phyloP scores from a whole-genome alignment of 2,113 vertebrate genomes.

The Hippocampus abdominalis region DNA sequence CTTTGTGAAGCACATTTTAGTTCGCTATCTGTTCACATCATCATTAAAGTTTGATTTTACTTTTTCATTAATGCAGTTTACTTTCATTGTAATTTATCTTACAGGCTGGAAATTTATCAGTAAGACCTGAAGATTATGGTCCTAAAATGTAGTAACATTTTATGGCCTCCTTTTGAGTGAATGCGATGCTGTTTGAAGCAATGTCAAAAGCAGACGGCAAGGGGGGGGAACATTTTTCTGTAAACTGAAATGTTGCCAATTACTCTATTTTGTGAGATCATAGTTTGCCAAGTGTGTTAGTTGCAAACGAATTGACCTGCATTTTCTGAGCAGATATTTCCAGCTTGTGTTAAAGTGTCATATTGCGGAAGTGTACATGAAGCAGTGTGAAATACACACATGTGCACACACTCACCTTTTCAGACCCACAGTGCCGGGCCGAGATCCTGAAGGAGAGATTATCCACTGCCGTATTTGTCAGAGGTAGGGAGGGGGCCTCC shows the following conservation, averaged over 20 bases:
- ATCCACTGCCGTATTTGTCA: slow-evolving; percentile 75
- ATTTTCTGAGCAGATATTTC: background rate
- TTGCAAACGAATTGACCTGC: background rate
- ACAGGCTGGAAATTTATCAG: no score
- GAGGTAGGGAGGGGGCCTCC: slow-evolving; percentile 69
- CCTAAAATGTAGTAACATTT: background rate
- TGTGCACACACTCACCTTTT: slow-evolving; percentile 42
- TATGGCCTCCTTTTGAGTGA: background rate
- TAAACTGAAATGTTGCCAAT: background rate
- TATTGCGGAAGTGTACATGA: no score
- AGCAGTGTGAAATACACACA: slow-evolving; percentile 11
- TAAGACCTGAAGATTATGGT: no score
- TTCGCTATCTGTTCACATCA: no score
- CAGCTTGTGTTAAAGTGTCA: slow-evolving; percentile 21
- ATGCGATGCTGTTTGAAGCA: background rate
- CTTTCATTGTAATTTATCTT: no score
- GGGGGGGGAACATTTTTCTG: background rate
- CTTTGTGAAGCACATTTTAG: no score
- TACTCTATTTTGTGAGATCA: background rate
- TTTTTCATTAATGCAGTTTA: no score
- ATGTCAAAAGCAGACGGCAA: background rate
- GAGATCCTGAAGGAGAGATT: slow-evolving; percentile 72
- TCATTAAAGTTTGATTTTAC: no score
- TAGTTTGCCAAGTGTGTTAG: background rate
- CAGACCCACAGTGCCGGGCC: slow-evolving; percentile 63